phyloP scores from a whole-genome alignment of 92 coral and sea anemone genomes.

The Phymanthus crucifer region DNA sequence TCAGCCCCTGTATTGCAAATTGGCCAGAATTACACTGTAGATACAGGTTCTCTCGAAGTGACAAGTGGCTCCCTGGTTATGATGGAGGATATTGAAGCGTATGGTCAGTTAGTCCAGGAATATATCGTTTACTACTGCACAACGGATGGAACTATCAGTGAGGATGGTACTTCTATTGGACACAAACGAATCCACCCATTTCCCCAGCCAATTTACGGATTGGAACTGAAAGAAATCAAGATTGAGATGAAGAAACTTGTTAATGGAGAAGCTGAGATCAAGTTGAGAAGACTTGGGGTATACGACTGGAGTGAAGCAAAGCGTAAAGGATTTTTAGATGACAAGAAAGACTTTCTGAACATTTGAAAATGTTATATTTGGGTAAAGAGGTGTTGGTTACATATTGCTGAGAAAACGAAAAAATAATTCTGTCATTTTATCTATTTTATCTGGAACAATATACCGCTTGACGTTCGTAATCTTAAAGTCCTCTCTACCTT shows the following conservation, averaged over 20 bases:
- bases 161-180: constrained; percentile 64
- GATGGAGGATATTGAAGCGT: constrained; percentile 60
- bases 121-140: constrained; percentile 41
- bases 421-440: too few relatives aligned
- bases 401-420: too few relatives aligned
- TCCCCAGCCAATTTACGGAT: constrained; percentile 40
- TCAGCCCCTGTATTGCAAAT: constrained; percentile 31
- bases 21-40: constrained; percentile 23
- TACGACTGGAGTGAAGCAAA: constrained; percentile 73
- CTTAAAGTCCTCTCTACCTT: too few relatives aligned
- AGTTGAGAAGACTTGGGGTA: constrained; percentile 50
- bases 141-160: constrained; percentile 6
- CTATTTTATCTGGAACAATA: too few relatives aligned
- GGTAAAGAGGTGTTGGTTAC: too few relatives aligned
- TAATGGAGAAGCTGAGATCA: constrained; percentile 23
- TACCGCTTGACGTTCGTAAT: too few relatives aligned
- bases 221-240: constrained; percentile 35
- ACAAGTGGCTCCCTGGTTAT: constrained; percentile 65
- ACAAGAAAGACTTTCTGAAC: too few relatives aligned
- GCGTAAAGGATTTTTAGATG: constrained; percentile 23
- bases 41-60: background rate
- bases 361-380: too few relatives aligned
- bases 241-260: constrained; percentile 50
- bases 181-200: constrained; percentile 82
- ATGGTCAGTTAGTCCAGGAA: constrained; percentile 57